Evolutionary conservation across 2,888 invertebrate genomes (phyloP).

Genomic region (Carabus problematicus): DNA sequence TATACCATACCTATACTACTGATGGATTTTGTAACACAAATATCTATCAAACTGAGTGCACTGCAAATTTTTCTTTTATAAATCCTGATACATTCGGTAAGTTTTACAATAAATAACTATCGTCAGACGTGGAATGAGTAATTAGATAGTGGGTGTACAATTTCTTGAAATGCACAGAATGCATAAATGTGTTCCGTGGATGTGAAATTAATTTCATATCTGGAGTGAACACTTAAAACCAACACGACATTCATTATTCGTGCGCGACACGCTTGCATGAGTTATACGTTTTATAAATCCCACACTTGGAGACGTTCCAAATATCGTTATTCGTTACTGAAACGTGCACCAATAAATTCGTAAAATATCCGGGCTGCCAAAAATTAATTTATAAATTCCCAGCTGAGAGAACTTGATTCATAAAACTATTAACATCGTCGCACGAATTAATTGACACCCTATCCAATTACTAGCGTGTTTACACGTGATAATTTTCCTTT

Average conservation of each 20-base stretch:
- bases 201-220: too few relatives aligned
- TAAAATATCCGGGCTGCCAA: constrained; percentile 31
- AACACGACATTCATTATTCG: constrained; percentile 27
- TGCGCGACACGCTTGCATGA: constrained; percentile 6
- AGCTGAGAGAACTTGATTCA: not conserved
- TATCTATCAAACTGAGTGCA: too few relatives aligned
- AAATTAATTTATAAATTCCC: constrained; percentile 33
- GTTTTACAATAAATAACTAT: too few relatives aligned
- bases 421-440: not conserved
- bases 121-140: too few relatives aligned
- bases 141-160: too few relatives aligned
- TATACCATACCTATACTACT: too few relatives aligned
- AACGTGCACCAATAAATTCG: constrained; percentile 30
- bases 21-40: too few relatives aligned
- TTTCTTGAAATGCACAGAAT: too few relatives aligned
- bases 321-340: constrained; percentile 15
- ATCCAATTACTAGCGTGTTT: not conserved
- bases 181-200: too few relatives aligned
- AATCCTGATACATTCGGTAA: too few relatives aligned
- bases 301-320: constrained; percentile 26
- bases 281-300: constrained; percentile 32
- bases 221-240: constrained; percentile 9
- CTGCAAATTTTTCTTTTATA: too few relatives aligned
- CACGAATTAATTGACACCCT: not conserved
- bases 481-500: not conserved